phyloP scores from a whole-genome alignment of 1,140 invertebrate species.

The Theocolax elegans region DNA sequence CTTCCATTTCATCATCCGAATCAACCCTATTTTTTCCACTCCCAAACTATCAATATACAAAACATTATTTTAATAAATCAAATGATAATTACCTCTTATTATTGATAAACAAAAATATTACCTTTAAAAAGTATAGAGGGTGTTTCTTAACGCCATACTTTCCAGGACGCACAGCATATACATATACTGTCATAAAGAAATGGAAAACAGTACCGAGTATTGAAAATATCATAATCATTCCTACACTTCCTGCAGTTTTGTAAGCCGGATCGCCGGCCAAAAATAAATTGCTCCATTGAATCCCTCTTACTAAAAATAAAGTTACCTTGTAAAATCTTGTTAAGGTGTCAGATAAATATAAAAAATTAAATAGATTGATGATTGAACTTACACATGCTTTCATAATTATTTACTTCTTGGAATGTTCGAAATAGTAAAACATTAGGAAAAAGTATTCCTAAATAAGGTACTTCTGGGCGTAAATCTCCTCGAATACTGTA shows the following conservation, averaged over 20 bases:
- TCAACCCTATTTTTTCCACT: conserved; percentile 56
- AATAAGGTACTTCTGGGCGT: conserved; percentile 44
- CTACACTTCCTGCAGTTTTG: conserved; percentile 65
- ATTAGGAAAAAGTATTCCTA: conserved; percentile 54
- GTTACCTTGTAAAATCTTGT: conserved; percentile 3
- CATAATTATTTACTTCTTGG: conserved; percentile 53
- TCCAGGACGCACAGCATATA: conserved; percentile 68
- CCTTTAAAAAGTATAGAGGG: conserved; percentile 69
- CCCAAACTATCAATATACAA: conserved; percentile 46
- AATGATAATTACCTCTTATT: conserved; percentile 45
- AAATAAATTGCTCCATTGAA: conserved; percentile 71
- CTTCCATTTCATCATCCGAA: conserved; percentile 46
- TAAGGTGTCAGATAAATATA: too few relatives aligned
- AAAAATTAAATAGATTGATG: conserved; percentile 2
- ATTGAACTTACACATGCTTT: conserved; percentile 47
- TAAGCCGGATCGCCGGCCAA: conserved; percentile 67
- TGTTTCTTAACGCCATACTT: conserved; percentile 67
- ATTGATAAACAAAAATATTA: conserved; percentile 51
- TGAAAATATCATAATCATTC: conserved; percentile 65
- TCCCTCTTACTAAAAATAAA: conserved; percentile 65
- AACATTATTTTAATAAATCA: neutral
- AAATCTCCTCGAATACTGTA: conserved; percentile 47
- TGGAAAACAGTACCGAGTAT: conserved; percentile 66
- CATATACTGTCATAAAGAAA: conserved; percentile 66
- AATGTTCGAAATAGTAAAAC: conserved; percentile 48